Evolutionary conservation across 2,888 invertebrate species (phyloP).

Genomic region (Napeogenes inachia): DNA sequence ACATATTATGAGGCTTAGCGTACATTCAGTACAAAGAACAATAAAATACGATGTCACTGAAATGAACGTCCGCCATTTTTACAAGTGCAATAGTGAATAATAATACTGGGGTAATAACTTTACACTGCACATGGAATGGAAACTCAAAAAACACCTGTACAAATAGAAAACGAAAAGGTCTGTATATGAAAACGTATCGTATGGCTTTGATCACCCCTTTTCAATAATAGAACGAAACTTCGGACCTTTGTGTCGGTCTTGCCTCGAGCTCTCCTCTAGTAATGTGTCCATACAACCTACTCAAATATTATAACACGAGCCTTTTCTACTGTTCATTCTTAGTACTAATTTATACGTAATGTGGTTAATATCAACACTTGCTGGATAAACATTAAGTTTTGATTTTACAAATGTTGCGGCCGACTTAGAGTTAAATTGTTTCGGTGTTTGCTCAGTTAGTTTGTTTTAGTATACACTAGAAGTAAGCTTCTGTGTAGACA

Average conservation of each 20-base stretch:
- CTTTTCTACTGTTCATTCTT: constrained; percentile 45
- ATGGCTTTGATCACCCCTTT: constrained; percentile 73
- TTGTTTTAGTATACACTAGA: constrained; percentile 3
- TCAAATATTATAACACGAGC: constrained; percentile 34
- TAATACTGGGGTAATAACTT: constrained; percentile 43
- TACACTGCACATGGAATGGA: constrained; percentile 45
- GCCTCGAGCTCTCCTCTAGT: constrained; percentile 49
- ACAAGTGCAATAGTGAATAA: constrained; percentile 33
- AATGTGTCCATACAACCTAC: constrained; percentile 65
- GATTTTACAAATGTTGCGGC: constrained; percentile 17
- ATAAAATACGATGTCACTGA: constrained; percentile 19
- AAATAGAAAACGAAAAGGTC: constrained; percentile 59
- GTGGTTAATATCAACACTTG: constrained; percentile 25
- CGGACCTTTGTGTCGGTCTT: constrained; percentile 53
- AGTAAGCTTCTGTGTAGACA: neutral
- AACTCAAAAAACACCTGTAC: constrained; percentile 55
- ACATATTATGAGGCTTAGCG: no score
- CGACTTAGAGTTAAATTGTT: constrained; percentile 7
- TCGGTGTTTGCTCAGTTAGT: constrained; percentile 12
- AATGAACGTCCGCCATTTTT: constrained; percentile 33
- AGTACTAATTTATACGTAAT: constrained; percentile 41
- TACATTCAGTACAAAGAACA: no score
- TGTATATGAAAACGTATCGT: constrained; percentile 64
- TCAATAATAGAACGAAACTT: constrained; percentile 64
- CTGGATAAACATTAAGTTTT: constrained; percentile 18